Percentiles rank a stretch among this genome's conserved stretches.
Evolutionary conservation across 2,888 invertebrate genomes (phyloP).

Genomic region (Notodonta dromedarius): DNA sequence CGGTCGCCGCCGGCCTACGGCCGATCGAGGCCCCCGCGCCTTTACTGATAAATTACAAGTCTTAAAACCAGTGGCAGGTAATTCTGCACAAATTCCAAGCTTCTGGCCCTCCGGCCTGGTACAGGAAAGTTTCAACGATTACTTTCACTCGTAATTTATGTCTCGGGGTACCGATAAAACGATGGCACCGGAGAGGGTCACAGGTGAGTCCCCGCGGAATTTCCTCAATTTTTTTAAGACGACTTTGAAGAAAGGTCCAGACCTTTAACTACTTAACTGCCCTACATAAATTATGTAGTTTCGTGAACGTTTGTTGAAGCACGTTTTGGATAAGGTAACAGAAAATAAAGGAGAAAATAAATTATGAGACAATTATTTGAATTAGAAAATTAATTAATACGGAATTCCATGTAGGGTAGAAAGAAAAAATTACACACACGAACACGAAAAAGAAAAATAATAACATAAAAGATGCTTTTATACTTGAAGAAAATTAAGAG

Average conservation of each 20-base stretch:
- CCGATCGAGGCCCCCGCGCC: conserved; percentile 64
- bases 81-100: conserved; percentile 80
- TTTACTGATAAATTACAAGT: conserved; percentile 85
- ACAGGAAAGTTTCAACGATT: conserved; percentile 80
- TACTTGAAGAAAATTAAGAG: conserved; percentile 56
- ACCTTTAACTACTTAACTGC: conserved; percentile 47
- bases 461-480: conserved; percentile 38
- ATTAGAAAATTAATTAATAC: not conserved
- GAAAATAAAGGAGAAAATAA: not conserved
- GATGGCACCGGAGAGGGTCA: conserved; percentile 64
- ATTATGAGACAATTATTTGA: no score
- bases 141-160: conserved; percentile 81
- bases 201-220: conserved; percentile 69
- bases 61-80: conserved; percentile 86
- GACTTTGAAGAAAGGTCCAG: conserved; percentile 45
- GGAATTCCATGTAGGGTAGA: not conserved
- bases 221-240: conserved; percentile 51
- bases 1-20: conserved; percentile 53
- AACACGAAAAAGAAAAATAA: conserved; percentile 33
- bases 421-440: conserved; percentile 37
- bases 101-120: conserved; percentile 64
- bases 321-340: not conserved
- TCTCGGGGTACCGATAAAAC: conserved; percentile 71
- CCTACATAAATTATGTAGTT: conserved; percentile 44
- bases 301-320: not conserved